These are phyloP conservation scores for Gymnopithys bicolor DNA, from an alignment of 2,797 vertebrate species.

Conservation along the genomic window DNA sequence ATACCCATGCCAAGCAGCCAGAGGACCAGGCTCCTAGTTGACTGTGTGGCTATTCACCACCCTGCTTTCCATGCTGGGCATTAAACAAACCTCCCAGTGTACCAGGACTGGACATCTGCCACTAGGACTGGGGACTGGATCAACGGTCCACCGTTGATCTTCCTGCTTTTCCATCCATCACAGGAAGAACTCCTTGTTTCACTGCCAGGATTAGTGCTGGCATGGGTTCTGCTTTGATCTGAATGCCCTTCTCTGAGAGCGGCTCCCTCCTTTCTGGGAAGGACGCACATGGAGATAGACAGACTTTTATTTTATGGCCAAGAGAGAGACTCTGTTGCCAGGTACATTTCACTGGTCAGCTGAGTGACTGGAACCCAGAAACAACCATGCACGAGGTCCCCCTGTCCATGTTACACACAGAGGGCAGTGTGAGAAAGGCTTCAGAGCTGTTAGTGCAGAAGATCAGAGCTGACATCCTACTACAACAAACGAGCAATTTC, in stretches of 20 bases:
- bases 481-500: background rate
- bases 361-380: background rate
- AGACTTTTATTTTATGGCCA: background rate
- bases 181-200: background rate
- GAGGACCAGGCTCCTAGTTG: background rate
- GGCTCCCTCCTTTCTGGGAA: background rate
- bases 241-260: background rate
- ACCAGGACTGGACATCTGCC: background rate
- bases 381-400: background rate
- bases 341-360: background rate
- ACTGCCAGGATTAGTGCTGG: background rate
- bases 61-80: background rate
- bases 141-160: background rate
- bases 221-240: background rate
- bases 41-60: background rate
- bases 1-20: accelerated
- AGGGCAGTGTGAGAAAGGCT: background rate
- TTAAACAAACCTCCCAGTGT: background rate
- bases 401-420: background rate
- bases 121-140: background rate
- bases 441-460: background rate
- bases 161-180: background rate
- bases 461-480: background rate
- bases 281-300: background rate
- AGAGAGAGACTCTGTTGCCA: background rate